A percentile compares a stretch with the other conserved stretches of the same genome.
phyloP scores from a whole-genome alignment of 2,797 vertebrate genomes.

The Periophthalmus magnuspinnatus region DNA sequence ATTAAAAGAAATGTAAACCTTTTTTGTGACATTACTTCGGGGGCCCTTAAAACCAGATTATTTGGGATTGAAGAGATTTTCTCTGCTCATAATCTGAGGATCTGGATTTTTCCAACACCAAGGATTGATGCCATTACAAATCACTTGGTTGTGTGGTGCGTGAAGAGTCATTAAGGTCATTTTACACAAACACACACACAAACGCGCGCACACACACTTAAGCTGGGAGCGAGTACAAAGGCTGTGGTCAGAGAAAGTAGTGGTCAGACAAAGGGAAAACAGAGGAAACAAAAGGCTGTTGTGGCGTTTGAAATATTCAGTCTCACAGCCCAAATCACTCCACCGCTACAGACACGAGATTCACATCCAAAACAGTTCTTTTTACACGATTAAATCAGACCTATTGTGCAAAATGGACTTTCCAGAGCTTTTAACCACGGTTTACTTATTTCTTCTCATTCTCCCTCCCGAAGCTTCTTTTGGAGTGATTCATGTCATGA shows the following conservation, averaged over 20 bases:
- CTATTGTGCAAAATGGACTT: not conserved
- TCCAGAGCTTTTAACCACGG: too few species aligned
- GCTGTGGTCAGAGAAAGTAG: constrained; percentile 35
- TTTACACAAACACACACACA: not conserved
- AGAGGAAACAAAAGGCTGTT: constrained; percentile 39
- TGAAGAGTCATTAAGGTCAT: constrained; percentile 28
- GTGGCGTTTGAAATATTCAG: constrained; percentile 21
- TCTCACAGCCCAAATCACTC: constrained; percentile 15
- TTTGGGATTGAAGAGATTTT: constrained; percentile 35
- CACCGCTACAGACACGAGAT: constrained; percentile 20
- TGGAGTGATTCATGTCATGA: too few species aligned
- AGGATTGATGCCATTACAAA: constrained; percentile 19
- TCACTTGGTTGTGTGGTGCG: constrained; percentile 19
- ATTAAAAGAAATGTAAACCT: not conserved
- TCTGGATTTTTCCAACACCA: constrained; percentile 19
- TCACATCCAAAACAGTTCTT: constrained; percentile 6
- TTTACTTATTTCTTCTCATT: too few species aligned
- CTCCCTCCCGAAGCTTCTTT: too few species aligned
- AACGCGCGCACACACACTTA: not conserved
- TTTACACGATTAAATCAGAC: not conserved
- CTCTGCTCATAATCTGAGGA: constrained; percentile 36
- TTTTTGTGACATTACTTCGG: not conserved
- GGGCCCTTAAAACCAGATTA: constrained; percentile 22
- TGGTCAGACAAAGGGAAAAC: constrained; percentile 42
- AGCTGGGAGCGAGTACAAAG: constrained; percentile 12